These are phyloP conservation scores for Cephus nigrinus DNA, from an alignment of 2,888 invertebrate genomes.

Conservation along the genomic window DNA sequence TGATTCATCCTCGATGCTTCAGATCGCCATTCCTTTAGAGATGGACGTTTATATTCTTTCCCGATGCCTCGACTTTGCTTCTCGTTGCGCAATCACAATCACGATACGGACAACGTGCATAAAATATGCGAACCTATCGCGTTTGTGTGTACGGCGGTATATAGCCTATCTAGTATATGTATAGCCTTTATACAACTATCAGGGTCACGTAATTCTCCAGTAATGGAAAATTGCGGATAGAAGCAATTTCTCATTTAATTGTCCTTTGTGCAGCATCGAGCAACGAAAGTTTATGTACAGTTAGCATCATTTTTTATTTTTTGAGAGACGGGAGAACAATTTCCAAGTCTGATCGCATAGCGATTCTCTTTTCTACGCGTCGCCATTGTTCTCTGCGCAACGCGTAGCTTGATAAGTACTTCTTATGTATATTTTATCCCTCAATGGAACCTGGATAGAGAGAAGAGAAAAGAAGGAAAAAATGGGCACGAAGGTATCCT, in stretches of 20 bases:
- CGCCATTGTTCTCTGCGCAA: neutral
- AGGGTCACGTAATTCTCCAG: neutral
- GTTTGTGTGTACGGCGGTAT: neutral
- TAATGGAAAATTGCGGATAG: neutral
- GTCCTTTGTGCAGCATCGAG: neutral
- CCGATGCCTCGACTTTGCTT: neutral
- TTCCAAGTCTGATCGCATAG: neutral
- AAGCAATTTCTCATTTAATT: neutral
- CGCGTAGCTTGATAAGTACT: neutral
- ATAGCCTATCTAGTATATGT: neutral
- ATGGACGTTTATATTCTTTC: neutral
- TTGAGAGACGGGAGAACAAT: neutral
- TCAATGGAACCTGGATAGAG: neutral
- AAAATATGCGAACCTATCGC: neutral
- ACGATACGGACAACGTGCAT: neutral
- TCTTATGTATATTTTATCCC: neutral
- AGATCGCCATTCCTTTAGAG: neutral
- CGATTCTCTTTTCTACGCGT: neutral
- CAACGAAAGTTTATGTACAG: too few species aligned
- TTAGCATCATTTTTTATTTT: neutral
- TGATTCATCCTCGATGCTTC: neutral
- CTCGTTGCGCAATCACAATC: neutral
- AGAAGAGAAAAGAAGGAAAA: neutral
- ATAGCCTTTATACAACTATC: neutral
- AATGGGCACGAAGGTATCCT: neutral